Evolutionary conservation across 2,113 vertebrate genomes (phyloP), one percentile per base, ranked within the genome.

Genomic region (Miniopterus natalensis): DNA sequence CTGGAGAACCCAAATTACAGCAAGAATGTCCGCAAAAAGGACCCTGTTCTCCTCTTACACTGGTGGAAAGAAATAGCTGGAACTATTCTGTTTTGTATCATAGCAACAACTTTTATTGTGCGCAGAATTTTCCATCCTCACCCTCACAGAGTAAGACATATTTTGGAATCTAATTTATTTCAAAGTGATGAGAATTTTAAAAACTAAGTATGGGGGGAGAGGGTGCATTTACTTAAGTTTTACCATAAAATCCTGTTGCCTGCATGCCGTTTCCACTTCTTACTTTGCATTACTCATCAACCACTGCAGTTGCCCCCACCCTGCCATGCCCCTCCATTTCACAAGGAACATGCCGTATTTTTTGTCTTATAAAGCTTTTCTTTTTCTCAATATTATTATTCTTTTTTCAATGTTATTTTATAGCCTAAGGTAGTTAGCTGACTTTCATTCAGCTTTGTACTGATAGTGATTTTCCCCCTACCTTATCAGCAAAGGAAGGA

Each of bases 21-120:
- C 68, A 98, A 98, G 25, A 99, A 98, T 40, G 93, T 96, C 31
- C 98, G 99, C 68, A 99, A 98, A 29, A 99, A 99, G 97, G 99
- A 99, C 96, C 99, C 99, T 0, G 99, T 99, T 71, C 98, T 99
- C 45, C 98, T 99, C 74, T 98, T 99, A 75, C 99, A 99, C 75
- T 99, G 99, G 99, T 99, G 99, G 99, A 99, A 99, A n/a, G 99
- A 99, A 97, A 99, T 99, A 68, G 98, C 99, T 47, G 98, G 99
- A 66, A 99, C 99, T 66, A 99, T 99, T 81, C 3, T 99, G n/a
- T 99, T 99, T 87, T 99, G 99, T 96, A 99, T 99, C 14, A 97
- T 98, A 13, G 98, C 99, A 83, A 99, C 99, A 55, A 99, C 99
- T 15, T 99, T 99, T 53, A 98, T 99, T 0, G 99, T 99, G 23